Percentiles rank a stretch among this genome's conserved stretches.
phyloP scores from a whole-genome alignment of 2,113 vertebrate species.

The Geococcyx californianus region DNA sequence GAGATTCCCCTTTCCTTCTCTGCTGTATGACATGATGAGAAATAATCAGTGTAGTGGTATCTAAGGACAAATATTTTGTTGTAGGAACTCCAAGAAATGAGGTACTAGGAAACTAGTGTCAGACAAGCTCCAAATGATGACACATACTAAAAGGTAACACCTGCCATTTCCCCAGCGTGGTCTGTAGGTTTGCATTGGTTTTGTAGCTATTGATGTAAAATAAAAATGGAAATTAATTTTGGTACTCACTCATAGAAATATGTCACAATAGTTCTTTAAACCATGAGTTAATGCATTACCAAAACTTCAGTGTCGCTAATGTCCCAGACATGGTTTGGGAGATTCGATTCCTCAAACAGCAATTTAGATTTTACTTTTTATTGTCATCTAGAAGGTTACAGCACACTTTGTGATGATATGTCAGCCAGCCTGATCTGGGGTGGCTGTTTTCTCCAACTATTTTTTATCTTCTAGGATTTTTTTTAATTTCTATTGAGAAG shows the following conservation, averaged over 20 bases:
- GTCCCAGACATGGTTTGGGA: not conserved
- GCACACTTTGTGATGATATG: not conserved
- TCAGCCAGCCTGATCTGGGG: not conserved
- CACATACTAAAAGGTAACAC: not conserved
- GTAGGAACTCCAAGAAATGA: slow-evolving; percentile 32
- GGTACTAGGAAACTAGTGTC: slow-evolving; percentile 31
- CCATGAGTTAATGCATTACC: not conserved
- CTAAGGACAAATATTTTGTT: slow-evolving; percentile 60
- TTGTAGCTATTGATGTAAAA: not conserved
- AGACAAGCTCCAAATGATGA: not conserved
- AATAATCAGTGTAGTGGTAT: slow-evolving; percentile 54
- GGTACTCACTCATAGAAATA: not conserved
- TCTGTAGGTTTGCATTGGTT: not conserved
- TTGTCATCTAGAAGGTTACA: not conserved
- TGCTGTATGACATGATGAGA: slow-evolving; percentile 12
- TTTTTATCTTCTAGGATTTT: not conserved
- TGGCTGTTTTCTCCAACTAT: not conserved
- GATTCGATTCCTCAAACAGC: not conserved
- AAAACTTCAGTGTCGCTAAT: not conserved
- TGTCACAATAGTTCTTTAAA: not conserved
- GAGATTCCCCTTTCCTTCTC: slow-evolving; percentile 60
- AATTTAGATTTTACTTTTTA: not conserved
- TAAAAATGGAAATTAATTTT: not conserved
- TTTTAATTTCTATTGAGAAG: not conserved
- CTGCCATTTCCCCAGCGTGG: not conserved